Conservation (phyloP, 2,113 vertebrate genomes). For the Cariama cristata region DNA sequence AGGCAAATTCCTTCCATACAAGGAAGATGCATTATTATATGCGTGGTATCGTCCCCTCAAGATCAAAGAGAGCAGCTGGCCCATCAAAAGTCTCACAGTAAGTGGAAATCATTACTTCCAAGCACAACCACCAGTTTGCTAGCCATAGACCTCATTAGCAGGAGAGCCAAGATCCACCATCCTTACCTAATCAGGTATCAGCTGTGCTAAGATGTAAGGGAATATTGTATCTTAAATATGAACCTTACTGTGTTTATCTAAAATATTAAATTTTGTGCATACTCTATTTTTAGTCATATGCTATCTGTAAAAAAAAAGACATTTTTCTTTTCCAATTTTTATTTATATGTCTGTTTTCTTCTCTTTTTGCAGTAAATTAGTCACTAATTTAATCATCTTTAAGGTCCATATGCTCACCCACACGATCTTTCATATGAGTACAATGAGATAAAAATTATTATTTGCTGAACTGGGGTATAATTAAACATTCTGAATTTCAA, state of each 20-base stretch:
- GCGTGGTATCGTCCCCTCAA: not conserved
- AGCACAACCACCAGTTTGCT: not conserved
- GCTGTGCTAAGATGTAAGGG: not conserved
- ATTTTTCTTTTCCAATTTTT: not conserved
- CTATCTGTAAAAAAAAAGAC: not conserved
- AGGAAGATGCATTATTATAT: not conserved
- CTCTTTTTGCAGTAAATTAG: conserved; percentile 28
- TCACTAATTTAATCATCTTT: conserved; percentile 57
- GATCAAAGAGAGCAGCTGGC: not conserved
- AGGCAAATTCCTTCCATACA: not conserved
- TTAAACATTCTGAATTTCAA: conserved; percentile 36
- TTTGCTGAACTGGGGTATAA: conserved; percentile 21
- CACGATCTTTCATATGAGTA: not conserved
- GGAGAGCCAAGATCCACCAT: not conserved
- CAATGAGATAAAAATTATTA: conserved; percentile 39
- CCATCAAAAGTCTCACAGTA: not conserved
- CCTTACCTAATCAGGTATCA: not conserved
- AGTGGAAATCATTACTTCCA: not conserved
- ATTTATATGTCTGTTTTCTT: conserved; percentile 14
- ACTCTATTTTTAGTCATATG: not conserved
- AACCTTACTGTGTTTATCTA: not conserved
- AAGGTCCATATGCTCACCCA: conserved; percentile 16
- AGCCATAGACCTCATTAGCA: not conserved
- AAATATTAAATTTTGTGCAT: not conserved
- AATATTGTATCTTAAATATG: not conserved